Percentiles rank a stretch among this genome's conserved stretches.
Evolutionary conservation across 2,113 vertebrate species (phyloP).

Genomic region (Stictonetta naevosa): DNA sequence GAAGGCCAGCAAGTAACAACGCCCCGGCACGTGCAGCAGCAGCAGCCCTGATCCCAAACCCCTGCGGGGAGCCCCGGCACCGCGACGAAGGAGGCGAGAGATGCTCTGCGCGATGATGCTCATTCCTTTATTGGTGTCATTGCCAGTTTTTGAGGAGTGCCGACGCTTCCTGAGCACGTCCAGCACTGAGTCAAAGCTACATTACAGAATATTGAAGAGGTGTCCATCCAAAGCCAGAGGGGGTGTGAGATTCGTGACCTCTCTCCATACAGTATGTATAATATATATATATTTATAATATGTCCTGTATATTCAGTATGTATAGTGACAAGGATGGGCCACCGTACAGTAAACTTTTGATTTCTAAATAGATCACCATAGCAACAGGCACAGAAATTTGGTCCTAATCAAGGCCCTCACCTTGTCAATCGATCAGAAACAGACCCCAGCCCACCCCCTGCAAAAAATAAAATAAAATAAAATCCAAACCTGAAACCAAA

Average conservation of each 20-base stretch:
- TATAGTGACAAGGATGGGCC: constrained; percentile 75
- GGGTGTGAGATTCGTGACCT: neutral
- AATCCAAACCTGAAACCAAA: neutral
- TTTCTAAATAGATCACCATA: constrained; percentile 75
- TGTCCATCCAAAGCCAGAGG: constrained; percentile 63
- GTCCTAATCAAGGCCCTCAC: constrained; percentile 75
- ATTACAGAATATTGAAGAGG: constrained; percentile 47
- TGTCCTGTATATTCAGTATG: constrained; percentile 74
- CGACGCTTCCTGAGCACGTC: neutral
- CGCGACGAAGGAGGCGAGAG: neutral
- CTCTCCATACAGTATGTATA: constrained; percentile 51
- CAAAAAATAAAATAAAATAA: neutral
- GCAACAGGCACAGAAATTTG: constrained; percentile 78
- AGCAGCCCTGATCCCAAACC: neutral
- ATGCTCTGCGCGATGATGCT: constrained; percentile 48
- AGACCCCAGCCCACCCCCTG: neutral
- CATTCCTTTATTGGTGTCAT: constrained; percentile 81
- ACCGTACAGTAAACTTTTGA: constrained; percentile 60
- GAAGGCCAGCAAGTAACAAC: rapidly evolving
- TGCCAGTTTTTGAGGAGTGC: constrained; percentile 32
- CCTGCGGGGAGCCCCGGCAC: no score
- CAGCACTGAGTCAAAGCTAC: constrained; percentile 38
- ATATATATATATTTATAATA: constrained; percentile 81
- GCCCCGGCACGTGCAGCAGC: rapidly evolving
- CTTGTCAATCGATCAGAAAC: constrained; percentile 41